Evolutionary conservation across 2,113 vertebrate genomes (phyloP).

Genomic region (Ammodytes dubius): DNA sequence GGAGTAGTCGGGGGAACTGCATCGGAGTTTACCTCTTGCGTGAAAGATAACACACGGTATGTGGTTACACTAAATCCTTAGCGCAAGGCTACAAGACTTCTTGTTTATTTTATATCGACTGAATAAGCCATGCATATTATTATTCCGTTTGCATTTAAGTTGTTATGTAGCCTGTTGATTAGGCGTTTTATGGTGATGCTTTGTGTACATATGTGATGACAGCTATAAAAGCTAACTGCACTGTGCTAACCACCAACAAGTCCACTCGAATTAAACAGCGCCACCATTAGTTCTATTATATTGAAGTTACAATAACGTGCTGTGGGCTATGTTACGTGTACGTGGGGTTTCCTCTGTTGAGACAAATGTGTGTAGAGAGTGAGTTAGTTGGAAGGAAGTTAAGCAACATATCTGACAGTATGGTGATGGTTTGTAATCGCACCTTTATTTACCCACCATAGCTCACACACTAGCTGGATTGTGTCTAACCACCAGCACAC

Average conservation of each 20-base stretch:
- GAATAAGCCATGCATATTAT: not conserved
- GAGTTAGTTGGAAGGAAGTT: not conserved
- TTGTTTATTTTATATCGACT: not conserved
- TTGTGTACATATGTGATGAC: not conserved
- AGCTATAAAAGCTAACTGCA: too few species aligned
- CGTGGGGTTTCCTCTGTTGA: not conserved
- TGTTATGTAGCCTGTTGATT: conserved; percentile 38
- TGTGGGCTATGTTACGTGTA: not conserved
- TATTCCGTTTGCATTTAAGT: not conserved
- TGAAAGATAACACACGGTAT: not conserved
- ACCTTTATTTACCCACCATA: not conserved
- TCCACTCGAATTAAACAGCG: not conserved
- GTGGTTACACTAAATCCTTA: too few species aligned
- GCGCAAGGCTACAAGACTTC: accelerated
- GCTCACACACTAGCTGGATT: not conserved
- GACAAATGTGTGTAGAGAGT: not conserved
- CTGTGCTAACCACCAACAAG: not conserved
- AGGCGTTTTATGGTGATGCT: not conserved
- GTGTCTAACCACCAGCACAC: not conserved
- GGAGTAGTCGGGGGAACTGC: not conserved
- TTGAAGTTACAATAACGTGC: not conserved
- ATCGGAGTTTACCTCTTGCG: not conserved
- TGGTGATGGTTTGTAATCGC: not conserved
- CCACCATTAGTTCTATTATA: not conserved
- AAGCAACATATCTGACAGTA: too few species aligned